Percentiles rank a stretch among this genome's conserved stretches.
These are phyloP conservation scores for Drosophila navojoa DNA, from an alignment of 1,140 invertebrate genomes.

Conservation along the genomic window DNA sequence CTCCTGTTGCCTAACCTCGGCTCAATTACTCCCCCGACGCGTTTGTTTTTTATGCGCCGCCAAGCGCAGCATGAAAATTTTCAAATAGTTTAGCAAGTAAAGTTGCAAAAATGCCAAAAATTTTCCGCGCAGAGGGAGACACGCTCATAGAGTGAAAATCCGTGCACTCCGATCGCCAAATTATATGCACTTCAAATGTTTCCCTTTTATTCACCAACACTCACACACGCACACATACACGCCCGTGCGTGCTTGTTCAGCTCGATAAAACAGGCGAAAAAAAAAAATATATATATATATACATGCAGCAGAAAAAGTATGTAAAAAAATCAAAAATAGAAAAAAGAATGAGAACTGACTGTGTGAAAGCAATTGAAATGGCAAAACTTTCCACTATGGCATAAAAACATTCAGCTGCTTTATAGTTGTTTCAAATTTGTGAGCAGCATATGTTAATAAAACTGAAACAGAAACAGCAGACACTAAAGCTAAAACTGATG, in stretches of 20 bases:
- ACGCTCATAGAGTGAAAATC: conserved; percentile 39
- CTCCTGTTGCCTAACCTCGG: background rate
- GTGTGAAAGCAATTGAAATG: conserved; percentile 65
- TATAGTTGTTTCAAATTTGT: conserved; percentile 37
- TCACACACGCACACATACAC: background rate
- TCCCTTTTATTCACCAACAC: background rate
- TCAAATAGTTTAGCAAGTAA: conserved; percentile 76
- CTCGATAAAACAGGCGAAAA: conserved; percentile 7
- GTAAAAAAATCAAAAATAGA: conserved; percentile 6
- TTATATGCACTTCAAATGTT: conserved; percentile 69
- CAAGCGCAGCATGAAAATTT: conserved; percentile 62
- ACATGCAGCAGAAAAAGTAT: background rate
- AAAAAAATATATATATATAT: too few species aligned
- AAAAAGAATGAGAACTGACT: conserved; percentile 31
- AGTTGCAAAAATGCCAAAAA: conserved; percentile 76
- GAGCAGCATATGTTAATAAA: conserved; percentile 40
- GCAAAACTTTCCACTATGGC: conserved; percentile 30
- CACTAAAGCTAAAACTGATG: conserved; percentile 23
- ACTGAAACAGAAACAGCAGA: conserved; percentile 5
- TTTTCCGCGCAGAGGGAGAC: conserved; percentile 17
- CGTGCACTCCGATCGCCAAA: conserved; percentile 64
- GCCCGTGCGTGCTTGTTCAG: conserved; percentile 5
- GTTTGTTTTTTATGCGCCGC: conserved; percentile 41
- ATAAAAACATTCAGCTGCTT: conserved; percentile 37
- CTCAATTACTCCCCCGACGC: background rate